Base-by-base conservation (phyloP, 2,888 invertebrate genomes). In the Pseudococcus viburni region DNA sequence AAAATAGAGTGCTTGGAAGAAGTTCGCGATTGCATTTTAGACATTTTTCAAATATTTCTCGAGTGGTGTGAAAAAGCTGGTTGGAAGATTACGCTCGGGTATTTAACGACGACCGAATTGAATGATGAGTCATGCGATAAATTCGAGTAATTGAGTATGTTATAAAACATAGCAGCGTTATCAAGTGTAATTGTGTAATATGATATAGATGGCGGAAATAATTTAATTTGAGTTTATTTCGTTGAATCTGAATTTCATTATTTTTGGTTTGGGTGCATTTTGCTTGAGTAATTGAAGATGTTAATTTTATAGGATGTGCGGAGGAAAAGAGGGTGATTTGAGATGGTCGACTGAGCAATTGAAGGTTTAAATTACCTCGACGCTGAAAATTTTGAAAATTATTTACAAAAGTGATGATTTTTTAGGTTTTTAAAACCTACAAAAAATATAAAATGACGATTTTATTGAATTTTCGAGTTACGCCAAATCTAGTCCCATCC, bases 121-220 rank as follows among this genome's bases (percentile, higher is more conserved):
- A 19, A 64, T 9, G 22, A 22, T 64, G 9, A 64, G 19, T 64
- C 64, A 22, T 64, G 64, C 59, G 59, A 59, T 59, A 59, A 59
- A 59, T 59, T 59, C n/a, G 7, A 51, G 51, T n/a, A 59, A 59
- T 17, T n/a, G 59, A 59, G 59, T 59, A n/a, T n/a, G 59, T 59
- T 59, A 59, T 19, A 19, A 59, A 59, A 59, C 59, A 7, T 5
- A 42, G 17, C n/a, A 59, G n/a, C 59, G 5, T 59, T n/a, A n/a
- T 59, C n/a, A n/a, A 59, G 59, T 59, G n/a, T 42, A 42, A 33
- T 42, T 42, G 9, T 17, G 59, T 17, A n/a, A n/a, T 59, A 59
- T 59, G 59, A 59, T 59, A 59, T 59, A n/a, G 59, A 59, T 59
- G n/a, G n/a, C n/a, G 59, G 59, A 59, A 59, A 59, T 59, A 59